Base-by-base conservation (phyloP, 2,797 vertebrate genomes). In the Pseudomugil tenellus region DNA sequence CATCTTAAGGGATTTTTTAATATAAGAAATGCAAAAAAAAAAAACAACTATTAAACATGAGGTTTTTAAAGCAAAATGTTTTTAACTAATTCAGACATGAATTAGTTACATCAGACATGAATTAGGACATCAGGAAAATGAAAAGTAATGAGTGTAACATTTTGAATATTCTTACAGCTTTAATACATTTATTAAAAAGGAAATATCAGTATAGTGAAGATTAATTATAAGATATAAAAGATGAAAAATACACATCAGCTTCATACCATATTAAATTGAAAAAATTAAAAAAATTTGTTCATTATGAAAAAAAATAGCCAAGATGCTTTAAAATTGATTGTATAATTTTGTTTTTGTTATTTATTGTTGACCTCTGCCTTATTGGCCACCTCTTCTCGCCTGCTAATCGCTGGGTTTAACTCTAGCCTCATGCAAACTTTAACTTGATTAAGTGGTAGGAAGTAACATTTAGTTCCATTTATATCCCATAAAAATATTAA, bases 81-180 rank as follows among this genome's bases (percentile, higher is more conserved):
- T n/a, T n/a, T n/a, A n/a, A n/a, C n/a, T n/a, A n/a, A n/a, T n/a
- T n/a, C n/a, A n/a, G n/a, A n/a, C n/a, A 34, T 21, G 17, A 12
- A 32, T 35, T 3, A 29, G 29, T 25, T 39, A 21, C 8, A 53
- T 28, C 32, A 63, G 37, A 29, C n/a, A 41, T 64, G 13, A 41
- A n/a, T n/a, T n/a, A n/a, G n/a, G n/a, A n/a, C n/a, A n/a, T 39
- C 3, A 14, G 14, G 17, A 54, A 54, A 63, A 63, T 51, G 35
- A 37, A 21, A 11, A 28, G 60, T 3, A 51, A 28, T 31, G 26
- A 60, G 48, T 37, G 46, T 4, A 3, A 25, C 4, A 4, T 49
- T 49, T 25, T 23, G 10, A 25, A 23, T 23, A 49, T 49, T 16
- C 1, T 25, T 3, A 21, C 1, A 11, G 10, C 25, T 49, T 25